Base-by-base conservation (phyloP, 2,888 invertebrate genomes). In the Zele albiditarsus region DNA sequence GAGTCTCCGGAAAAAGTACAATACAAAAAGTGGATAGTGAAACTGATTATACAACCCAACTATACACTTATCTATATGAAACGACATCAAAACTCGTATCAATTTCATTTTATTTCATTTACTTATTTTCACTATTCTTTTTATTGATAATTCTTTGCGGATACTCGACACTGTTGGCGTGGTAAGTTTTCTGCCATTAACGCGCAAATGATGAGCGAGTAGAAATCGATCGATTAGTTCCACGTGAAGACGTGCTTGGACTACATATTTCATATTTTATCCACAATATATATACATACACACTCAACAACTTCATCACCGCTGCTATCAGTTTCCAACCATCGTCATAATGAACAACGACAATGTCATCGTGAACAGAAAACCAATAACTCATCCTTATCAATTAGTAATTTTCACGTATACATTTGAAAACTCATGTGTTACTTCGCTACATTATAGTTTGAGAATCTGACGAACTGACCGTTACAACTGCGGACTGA, bases 171-270 rank as follows among this genome's bases (percentile, higher is more conserved):
- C 23, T 23, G 3, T 6, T 12, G 57, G 8, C 20, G 3, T 53
- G 57, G 6, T 14, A 16, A 71, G 62, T 31, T 66, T 53, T n/a
- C 38, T 57, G 8, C n/a, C 42, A 63, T 46, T 71, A 75, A 42
- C 73, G 76, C 74, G 74, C 78, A 63, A 62, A 46, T 78, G 71
- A 76, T 71, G 73, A 76, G 58, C 76, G 63, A 71, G 49, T 77
- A 69, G 58, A 78, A 78, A 80, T 76, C 77, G 74, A 80, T 78
- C 77, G 76, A 77, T 80, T 77, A 77, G 76, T 71, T 74, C 73
- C 72, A 74, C 75, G 75, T 69, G 74, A 73, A 58, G 70, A 63
- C 71, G 71, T 71, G 65, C 53, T 53, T 31, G 23, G 65, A 53
- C 20, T 71, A 65, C 38, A 33, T 46, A 60, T 58, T 58, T 53